Conservation (phyloP, 2,797 vertebrate genomes). For the Mus spretus region DNA sequence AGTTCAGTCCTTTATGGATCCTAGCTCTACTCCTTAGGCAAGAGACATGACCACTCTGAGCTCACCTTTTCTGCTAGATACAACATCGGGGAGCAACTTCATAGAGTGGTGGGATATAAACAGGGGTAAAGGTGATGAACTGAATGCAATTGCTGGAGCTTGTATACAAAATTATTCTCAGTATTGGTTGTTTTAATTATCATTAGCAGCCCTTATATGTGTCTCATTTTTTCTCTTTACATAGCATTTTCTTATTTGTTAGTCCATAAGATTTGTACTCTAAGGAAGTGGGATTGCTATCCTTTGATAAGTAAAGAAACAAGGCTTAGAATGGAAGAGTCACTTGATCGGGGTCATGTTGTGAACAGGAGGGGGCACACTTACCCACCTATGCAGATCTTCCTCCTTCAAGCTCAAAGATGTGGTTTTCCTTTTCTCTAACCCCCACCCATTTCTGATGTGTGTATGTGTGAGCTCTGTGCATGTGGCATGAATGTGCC, state of each 20-base stretch:
- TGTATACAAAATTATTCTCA: background rate
- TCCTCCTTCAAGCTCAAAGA: background rate
- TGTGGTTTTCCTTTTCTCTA: background rate
- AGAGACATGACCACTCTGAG: background rate
- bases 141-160: background rate
- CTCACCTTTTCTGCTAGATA: background rate
- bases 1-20: constrained; percentile 12
- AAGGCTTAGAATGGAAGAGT: background rate
- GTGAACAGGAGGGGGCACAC: background rate
- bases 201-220: background rate
- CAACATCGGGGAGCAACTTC: background rate
- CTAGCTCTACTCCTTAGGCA: background rate
- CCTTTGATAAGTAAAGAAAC: constrained; percentile 15
- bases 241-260: background rate
- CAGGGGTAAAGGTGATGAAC: background rate
- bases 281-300: background rate
- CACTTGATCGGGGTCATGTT: background rate
- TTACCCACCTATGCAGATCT: background rate
- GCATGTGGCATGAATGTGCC: background rate
- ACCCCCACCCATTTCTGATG: background rate
- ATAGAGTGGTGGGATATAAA: background rate
- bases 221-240: constrained; percentile 34
- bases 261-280: constrained; percentile 20
- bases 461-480: background rate
- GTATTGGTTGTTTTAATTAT: constrained; percentile 12